phyloP scores from a whole-genome alignment of 2,113 vertebrate species.

The Oncorhynchus kisutch region DNA sequence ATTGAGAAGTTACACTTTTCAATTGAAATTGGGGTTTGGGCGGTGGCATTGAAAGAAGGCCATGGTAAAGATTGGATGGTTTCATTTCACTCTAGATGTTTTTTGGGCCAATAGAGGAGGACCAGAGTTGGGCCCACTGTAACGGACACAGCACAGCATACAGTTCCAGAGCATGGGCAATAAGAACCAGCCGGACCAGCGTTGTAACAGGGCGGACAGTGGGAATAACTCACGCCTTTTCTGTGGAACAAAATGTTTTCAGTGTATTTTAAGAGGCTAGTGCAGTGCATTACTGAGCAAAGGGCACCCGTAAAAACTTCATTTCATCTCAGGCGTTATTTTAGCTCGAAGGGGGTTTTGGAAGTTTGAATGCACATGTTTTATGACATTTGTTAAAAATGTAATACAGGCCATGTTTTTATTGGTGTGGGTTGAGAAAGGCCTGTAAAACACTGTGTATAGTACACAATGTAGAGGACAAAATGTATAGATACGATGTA shows the following conservation, averaged over 20 bases:
- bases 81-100: conserved; percentile 15
- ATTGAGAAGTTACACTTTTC: conserved; percentile 20
- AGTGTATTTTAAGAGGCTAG: conserved; percentile 18
- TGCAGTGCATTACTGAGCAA: conserved; percentile 25
- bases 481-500: not conserved
- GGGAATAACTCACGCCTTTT: conserved; percentile 29
- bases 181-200: conserved; percentile 39
- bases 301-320: conserved; percentile 23
- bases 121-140: conserved; percentile 11
- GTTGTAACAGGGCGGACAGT: conserved; percentile 28
- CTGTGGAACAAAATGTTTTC: conserved; percentile 31
- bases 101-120: not conserved
- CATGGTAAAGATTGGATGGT: conserved; percentile 9
- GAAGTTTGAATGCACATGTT: conserved; percentile 14
- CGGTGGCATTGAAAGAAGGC: conserved; percentile 1
- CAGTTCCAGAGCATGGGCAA: conserved; percentile 26
- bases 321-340: conserved; percentile 16
- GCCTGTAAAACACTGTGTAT: conserved; percentile 6
- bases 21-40: not conserved
- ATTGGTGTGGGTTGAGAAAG: conserved; percentile 10
- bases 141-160: conserved; percentile 14
- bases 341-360: conserved; percentile 13
- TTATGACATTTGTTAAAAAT: conserved; percentile 17
- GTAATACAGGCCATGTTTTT: conserved; percentile 4
- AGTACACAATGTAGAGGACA: not conserved